Base-by-base conservation (phyloP, 2,888 invertebrate species). In the Papilio gigon region DNA sequence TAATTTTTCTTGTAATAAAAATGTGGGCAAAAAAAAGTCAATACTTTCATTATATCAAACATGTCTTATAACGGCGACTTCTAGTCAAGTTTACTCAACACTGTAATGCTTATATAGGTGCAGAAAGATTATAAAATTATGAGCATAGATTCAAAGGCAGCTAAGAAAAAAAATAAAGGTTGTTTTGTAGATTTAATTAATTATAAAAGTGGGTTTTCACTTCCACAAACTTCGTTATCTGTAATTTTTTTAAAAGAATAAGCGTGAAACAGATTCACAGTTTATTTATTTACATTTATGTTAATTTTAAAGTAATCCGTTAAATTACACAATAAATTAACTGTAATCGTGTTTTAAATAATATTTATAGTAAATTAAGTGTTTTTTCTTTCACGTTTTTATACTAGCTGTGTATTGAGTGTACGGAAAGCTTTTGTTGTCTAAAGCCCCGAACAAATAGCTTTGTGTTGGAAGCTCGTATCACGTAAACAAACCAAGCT, bases 381-480 rank as follows among this genome's bases (percentile, higher is more conserved):
- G 6, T n/a, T 53, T 25, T 53, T 50, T 37, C 37, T 37, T 50
- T 53, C 6, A 64, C n/a, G 22, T 22, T 9, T n/a, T n/a, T n/a
- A n/a, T n/a, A 27, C 35, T 50, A 25, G 8, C 64, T 3, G 9
- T 20, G n/a, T 64, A 37, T n/a, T 37, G 50, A 30, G 1, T n/a
- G 27, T 35, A 8, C 8, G 37, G 53, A 63, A 64, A 53, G 37
- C 64, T 64, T 64, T 64, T 50, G 64, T 64, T 53, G 17, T 37
- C 64, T 37, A 64, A 53, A 64, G 53, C 25, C 8, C 17, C 25
- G 17, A 37, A 53, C 50, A 53, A 64, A 64, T 50, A 64, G 50
- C 50, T 64, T n/a, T 64, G 64, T 53, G 53, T 35, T 53, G 22
- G 63, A 50, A 63, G 50, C 63, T 53, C 33, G 37, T 64, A 50